These are phyloP conservation scores for Agrilus biguttatus DNA, from an alignment of 2,888 invertebrate species.

Conservation along the genomic window DNA sequence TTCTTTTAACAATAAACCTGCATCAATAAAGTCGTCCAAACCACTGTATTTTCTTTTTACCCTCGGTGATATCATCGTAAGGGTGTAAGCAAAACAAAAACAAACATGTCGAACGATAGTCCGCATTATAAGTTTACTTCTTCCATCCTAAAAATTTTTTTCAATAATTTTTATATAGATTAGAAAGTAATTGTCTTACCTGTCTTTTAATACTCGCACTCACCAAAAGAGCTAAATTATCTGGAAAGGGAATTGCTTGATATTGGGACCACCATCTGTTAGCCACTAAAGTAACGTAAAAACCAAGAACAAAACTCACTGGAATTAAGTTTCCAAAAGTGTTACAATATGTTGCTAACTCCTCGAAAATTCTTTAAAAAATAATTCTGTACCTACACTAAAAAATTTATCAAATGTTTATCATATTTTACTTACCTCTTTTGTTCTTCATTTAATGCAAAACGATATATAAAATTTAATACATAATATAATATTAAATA, in stretches of 20 bases:
- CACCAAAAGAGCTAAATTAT: slow-evolving; percentile 66
- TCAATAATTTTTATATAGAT: neutral
- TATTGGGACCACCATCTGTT: slow-evolving; percentile 85
- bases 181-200: slow-evolving; percentile 26
- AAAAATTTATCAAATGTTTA: neutral
- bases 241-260: slow-evolving; percentile 67
- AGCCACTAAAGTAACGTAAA: slow-evolving; percentile 87
- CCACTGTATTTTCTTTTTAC: slow-evolving; percentile 84
- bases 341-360: slow-evolving; percentile 67
- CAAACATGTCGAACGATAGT: slow-evolving; percentile 70
- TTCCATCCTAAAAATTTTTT: slow-evolving; percentile 44
- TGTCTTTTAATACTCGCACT: slow-evolving; percentile 67
- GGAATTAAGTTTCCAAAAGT: slow-evolving; percentile 76
- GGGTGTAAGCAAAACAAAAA: slow-evolving; percentile 67
- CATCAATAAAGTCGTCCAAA: slow-evolving; percentile 63
- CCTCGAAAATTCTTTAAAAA: slow-evolving; percentile 54
- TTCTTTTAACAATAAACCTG: slow-evolving; percentile 65
- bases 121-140: slow-evolving; percentile 61
- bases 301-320: slow-evolving; percentile 85
- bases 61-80: slow-evolving; percentile 69
- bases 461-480: slow-evolving; percentile 60
- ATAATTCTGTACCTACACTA: neutral
- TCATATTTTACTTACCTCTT: slow-evolving; percentile 43
- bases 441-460: slow-evolving; percentile 45
- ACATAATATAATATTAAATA: slow-evolving; percentile 61